phyloP scores from a whole-genome alignment of 2,888 invertebrate genomes.

The Tryphoninae sp. region DNA sequence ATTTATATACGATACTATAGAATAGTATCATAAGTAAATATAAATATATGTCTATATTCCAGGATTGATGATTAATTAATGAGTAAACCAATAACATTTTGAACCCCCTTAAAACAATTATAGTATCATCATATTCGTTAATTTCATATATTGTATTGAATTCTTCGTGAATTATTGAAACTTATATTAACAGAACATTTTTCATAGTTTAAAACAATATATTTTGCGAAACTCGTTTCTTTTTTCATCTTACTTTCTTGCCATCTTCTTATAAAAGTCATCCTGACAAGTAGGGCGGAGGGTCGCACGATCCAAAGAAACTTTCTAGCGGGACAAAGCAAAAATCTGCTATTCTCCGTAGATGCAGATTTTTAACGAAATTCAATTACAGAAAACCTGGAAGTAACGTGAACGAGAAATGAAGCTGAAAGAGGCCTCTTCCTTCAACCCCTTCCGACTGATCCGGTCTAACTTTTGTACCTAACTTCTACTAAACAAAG shows the following conservation, averaged over 20 bases:
- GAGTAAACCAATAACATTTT: background rate
- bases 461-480: slow-evolving; percentile 19
- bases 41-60: background rate
- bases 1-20: no score
- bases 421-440: background rate
- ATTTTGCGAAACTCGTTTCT: no score
- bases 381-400: slow-evolving; percentile 8
- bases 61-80: no score
- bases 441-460: background rate
- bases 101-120: background rate
- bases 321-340: background rate
- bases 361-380: slow-evolving; percentile 4
- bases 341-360: slow-evolving; percentile 5
- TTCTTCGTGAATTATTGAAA: no score
- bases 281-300: background rate
- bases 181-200: no score
- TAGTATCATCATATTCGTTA: no score
- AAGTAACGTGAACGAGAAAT: slow-evolving; percentile 16
- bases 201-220: no score
- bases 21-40: no score
- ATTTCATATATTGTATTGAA: no score
- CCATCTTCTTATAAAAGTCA: background rate
- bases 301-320: background rate
- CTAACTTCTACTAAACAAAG: slow-evolving; percentile 27
- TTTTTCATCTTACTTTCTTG: no score